A percentile compares a stretch with the other conserved stretches of the same genome.
Evolutionary conservation across 2,113 vertebrate species (phyloP).

Genomic region (Centropristis striata): DNA sequence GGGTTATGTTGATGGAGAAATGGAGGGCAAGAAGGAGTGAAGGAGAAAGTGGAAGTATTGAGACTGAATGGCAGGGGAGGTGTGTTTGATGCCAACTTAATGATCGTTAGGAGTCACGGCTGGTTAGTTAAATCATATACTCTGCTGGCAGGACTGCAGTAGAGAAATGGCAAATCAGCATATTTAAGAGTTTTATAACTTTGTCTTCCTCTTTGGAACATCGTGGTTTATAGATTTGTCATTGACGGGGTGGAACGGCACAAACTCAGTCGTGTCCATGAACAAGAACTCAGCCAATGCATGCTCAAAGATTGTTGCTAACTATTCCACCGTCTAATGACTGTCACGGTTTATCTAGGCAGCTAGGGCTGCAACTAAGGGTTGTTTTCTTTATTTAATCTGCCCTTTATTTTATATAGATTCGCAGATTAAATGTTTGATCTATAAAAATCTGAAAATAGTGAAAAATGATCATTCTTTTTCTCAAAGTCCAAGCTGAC

Average conservation of each 20-base stretch:
- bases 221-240: not conserved
- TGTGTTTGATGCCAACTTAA: constrained; percentile 30
- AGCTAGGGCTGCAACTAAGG: too few relatives aligned
- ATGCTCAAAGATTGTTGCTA: not conserved
- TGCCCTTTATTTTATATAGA: too few relatives aligned
- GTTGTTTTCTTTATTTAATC: too few relatives aligned
- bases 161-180: constrained; percentile 14
- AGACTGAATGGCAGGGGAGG: constrained; percentile 12
- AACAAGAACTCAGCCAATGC: too few relatives aligned
- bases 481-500: too few relatives aligned
- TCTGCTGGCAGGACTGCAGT: not conserved
- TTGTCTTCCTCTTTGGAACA: not conserved
- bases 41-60: not conserved
- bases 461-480: too few relatives aligned
- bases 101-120: constrained; percentile 14
- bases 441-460: too few relatives aligned
- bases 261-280: not conserved
- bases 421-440: too few relatives aligned
- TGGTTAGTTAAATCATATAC: constrained; percentile 10
- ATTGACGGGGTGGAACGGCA: not conserved
- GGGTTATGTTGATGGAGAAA: constrained; percentile 8
- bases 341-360: too few relatives aligned
- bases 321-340: not conserved
- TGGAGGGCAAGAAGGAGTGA: constrained; percentile 1
- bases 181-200: not conserved